Base-by-base conservation (phyloP, 2,797 vertebrate genomes). In the Acipenser ruthenus region DNA sequence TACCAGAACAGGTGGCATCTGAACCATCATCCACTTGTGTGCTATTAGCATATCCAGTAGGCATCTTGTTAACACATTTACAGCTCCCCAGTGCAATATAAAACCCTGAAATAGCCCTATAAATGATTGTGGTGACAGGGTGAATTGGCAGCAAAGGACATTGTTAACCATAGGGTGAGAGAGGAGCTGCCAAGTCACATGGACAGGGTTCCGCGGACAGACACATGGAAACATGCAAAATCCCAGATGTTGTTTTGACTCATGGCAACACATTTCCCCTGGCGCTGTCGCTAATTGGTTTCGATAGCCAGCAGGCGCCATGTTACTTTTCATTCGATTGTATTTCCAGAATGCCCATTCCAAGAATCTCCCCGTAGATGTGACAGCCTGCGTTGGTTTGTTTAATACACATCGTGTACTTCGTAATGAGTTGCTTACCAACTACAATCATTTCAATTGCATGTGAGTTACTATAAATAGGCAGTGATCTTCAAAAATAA, bases 51-150 rank as follows among this genome's bases (percentile, higher is more conserved):
- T 23, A 61, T 73, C 49, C 65, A 80, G 75, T 72, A 71, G 77
- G 80, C 77, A 77, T 69, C 78, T 79, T 76, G 83, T 79, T 81
- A 88, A 87, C 85, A 85, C 81, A 79, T 90, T 90, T 87, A 88
- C 82, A 79, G 82, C 80, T 86, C 88, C 84, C 84, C 70, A 10
- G 84, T 78, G 86, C 70, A 70, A 76, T 71, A 68, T 79, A 79
- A 80, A 78, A 63, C 68, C 67, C 70, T 64, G 62, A 69, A 75
- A 71, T 74, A 69, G 68, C 70, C 60, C 76, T 64, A 70, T 77
- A 81, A 79, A 81, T 68, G 79, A 77, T 72, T 71, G 79, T 82
- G 84, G 82, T 86, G 87, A 89, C 84, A 86, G 83, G 81, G 87
- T 82, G 83, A 80, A 82, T 83, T 87, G 83, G 85, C 78, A 84